phyloP scores from a whole-genome alignment of 2,888 invertebrate species.

The Thereva nobilitata region DNA sequence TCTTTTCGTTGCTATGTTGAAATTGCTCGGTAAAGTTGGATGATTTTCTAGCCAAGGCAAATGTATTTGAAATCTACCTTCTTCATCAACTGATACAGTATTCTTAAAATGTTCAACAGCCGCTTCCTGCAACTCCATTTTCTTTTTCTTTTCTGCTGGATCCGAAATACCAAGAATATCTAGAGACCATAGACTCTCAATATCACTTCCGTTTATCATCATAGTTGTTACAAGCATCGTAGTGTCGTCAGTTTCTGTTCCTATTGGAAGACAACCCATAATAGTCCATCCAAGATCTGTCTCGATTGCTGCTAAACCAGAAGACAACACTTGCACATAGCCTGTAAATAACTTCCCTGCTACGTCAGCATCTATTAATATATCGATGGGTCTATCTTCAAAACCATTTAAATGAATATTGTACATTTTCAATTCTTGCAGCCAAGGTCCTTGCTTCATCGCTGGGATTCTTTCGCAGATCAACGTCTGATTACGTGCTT shows the following conservation, averaged over 20 bases:
- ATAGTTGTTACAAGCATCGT: not conserved
- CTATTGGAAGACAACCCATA: not conserved
- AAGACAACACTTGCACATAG: no score
- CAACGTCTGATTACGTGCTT: no score
- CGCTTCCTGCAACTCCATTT: no score
- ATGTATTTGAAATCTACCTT: constrained; percentile 31
- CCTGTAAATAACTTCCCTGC: no score
- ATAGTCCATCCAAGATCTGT: no score
- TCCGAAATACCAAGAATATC: constrained; percentile 6
- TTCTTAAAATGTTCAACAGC: constrained; percentile 23
- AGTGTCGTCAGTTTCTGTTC: not conserved
- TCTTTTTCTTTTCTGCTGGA: constrained; percentile 12
- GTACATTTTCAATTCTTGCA: no score
- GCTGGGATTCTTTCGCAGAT: no score
- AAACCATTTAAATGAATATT: no score
- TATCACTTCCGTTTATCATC: constrained; percentile 6
- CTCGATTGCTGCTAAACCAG: no score
- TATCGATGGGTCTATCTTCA: no score
- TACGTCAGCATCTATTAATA: no score
- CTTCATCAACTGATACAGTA: constrained; percentile 27
- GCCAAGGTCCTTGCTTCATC: no score
- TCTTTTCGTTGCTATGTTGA: constrained; percentile 13
- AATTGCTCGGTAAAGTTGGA: constrained; percentile 26
- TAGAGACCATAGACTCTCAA: constrained; percentile 4
- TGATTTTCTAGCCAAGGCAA: constrained; percentile 34